phyloP scores from a whole-genome alignment of 2,797 vertebrate genomes.

The Bryconaethiops microstoma region DNA sequence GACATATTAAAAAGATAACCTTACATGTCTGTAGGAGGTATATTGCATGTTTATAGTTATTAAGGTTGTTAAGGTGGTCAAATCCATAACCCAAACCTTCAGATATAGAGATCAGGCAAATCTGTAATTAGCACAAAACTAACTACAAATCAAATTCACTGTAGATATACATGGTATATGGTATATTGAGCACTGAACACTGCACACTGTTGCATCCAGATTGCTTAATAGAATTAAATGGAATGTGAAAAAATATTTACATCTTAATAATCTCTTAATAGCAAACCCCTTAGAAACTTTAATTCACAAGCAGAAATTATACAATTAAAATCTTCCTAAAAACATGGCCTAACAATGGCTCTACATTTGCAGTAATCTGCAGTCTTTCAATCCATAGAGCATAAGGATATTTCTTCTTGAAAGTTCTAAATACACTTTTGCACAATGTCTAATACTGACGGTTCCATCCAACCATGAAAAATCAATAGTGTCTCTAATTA shows the following conservation, averaged over 20 bases:
- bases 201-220: neutral
- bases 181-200: conserved; percentile 3
- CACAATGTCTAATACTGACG: neutral
- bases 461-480: neutral
- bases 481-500: neutral
- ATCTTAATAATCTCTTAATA: neutral
- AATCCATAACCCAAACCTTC: too few relatives aligned
- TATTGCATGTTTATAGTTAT: too few relatives aligned
- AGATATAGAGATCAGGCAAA: too few relatives aligned
- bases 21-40: neutral
- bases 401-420: neutral
- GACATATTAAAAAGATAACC: neutral
- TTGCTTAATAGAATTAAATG: neutral
- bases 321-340: neutral
- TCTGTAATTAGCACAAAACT: neutral
- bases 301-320: neutral
- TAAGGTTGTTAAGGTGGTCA: too few relatives aligned
- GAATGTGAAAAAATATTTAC: neutral
- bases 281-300: neutral
- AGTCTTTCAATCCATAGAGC: neutral
- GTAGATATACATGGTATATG: neutral
- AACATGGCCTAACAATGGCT: neutral
- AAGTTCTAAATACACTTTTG: neutral
- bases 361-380: neutral
- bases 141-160: neutral